These are phyloP conservation scores for Phyto melanocephala DNA, from an alignment of 2,888 invertebrate species.

Conservation along the genomic window DNA sequence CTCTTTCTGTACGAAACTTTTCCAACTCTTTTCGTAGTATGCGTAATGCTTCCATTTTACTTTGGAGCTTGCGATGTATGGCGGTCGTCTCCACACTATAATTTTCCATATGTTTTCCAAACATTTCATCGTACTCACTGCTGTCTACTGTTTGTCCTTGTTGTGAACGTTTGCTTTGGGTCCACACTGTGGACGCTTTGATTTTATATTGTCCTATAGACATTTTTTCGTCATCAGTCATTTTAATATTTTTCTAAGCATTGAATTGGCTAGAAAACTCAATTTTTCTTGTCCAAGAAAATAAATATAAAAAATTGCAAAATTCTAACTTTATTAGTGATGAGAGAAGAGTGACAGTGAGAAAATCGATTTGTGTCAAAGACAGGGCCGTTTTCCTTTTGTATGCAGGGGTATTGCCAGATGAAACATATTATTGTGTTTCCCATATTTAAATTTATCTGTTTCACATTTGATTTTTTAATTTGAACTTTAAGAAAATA, in stretches of 20 bases:
- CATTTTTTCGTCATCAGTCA: constrained; percentile 64
- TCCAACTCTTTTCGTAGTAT: constrained; percentile 88
- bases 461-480: no score
- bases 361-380: constrained; percentile 28
- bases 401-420: constrained; percentile 2
- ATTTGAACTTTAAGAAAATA: no score
- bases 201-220: constrained; percentile 58
- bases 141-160: constrained; percentile 43
- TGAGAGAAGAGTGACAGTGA: constrained; percentile 7
- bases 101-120: constrained; percentile 79
- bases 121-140: constrained; percentile 71
- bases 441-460: no score
- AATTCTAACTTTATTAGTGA: constrained; percentile 44
- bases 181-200: constrained; percentile 44
- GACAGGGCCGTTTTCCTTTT: not conserved
- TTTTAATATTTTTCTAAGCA: constrained; percentile 44
- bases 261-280: constrained; percentile 23
- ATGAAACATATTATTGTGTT: not conserved
- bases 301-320: constrained; percentile 48
- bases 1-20: constrained; percentile 87
- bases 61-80: constrained; percentile 86
- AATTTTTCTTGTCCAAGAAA: not conserved
- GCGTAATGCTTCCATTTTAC: constrained; percentile 89
- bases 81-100: constrained; percentile 80
- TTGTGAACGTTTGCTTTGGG: constrained; percentile 45